phyloP scores from a whole-genome alignment of 2,888 invertebrate genomes.

The Heliothis peltigera region DNA sequence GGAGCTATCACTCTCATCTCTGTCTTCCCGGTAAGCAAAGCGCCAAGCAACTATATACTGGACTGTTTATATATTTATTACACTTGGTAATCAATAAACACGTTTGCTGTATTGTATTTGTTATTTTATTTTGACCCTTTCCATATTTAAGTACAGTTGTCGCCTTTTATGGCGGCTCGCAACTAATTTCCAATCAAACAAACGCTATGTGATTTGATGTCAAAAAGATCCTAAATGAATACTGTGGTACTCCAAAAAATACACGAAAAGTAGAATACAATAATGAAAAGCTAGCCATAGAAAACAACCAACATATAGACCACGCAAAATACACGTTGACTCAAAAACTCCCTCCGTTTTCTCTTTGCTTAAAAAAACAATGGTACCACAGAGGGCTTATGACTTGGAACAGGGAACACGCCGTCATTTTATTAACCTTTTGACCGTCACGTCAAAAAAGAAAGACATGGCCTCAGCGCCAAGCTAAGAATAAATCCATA shows the following conservation, averaged over 20 bases:
- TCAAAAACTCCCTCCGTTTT: too few species aligned
- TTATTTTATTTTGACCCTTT: slow-evolving; percentile 59
- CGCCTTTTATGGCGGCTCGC: too few species aligned
- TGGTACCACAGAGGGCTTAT: too few species aligned
- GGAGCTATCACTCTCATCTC: slow-evolving; percentile 10
- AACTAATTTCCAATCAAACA: too few species aligned
- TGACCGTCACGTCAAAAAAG: too few species aligned
- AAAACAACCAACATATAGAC: not conserved
- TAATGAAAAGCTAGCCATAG: not conserved
- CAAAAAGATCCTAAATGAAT: too few species aligned
- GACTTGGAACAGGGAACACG: too few species aligned
- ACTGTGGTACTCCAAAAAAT: slow-evolving; percentile 1
- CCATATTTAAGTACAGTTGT: not conserved
- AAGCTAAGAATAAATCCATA: too few species aligned
- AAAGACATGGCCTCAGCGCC: too few species aligned
- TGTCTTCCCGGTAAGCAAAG: slow-evolving; percentile 57
- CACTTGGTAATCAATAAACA: slow-evolving; percentile 73
- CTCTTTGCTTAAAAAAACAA: not conserved
- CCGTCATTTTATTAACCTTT: too few species aligned
- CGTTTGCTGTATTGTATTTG: slow-evolving; percentile 71
- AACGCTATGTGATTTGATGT: too few species aligned
- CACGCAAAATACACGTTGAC: too few species aligned
- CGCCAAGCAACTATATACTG: slow-evolving; percentile 65
- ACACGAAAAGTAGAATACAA: not conserved
- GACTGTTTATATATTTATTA: slow-evolving; percentile 70